These are phyloP conservation scores for Madoqua kirkii DNA, from an alignment of 2,113 vertebrate genomes.

Conservation along the genomic window DNA sequence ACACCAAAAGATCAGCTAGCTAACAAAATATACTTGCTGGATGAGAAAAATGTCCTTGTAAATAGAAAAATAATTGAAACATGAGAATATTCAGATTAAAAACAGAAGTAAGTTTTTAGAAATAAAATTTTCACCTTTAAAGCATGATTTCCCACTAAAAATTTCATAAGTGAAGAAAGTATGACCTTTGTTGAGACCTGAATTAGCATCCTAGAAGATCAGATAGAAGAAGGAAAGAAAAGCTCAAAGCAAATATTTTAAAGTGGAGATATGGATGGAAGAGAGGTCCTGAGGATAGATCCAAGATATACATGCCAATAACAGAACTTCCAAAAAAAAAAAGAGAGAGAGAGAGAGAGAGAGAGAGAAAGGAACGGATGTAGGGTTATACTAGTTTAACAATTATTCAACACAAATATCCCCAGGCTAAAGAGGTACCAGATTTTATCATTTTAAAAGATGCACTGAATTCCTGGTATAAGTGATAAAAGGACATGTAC, in stretches of 20 bases:
- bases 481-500: neutral
- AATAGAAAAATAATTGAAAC: neutral
- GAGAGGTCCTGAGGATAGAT: neutral
- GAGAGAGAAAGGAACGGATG: neutral
- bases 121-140: neutral
- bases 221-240: neutral
- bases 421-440: neutral
- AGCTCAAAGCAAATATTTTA: neutral
- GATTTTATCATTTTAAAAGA: conserved; percentile 19
- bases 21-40: neutral
- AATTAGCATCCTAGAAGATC: neutral
- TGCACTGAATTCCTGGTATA: neutral
- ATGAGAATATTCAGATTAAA: neutral
- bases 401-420: conserved; percentile 27
- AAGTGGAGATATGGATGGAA: neutral
- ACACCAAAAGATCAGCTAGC: neutral
- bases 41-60: neutral
- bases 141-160: neutral
- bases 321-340: conserved; percentile 28
- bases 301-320: neutral
- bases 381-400: conserved; percentile 14
- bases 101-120: neutral
- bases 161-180: neutral
- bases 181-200: neutral
- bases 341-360: too few relatives aligned